Evolutionary conservation across 2,797 vertebrate species (phyloP).

Genomic region (Natrix natrix): DNA sequence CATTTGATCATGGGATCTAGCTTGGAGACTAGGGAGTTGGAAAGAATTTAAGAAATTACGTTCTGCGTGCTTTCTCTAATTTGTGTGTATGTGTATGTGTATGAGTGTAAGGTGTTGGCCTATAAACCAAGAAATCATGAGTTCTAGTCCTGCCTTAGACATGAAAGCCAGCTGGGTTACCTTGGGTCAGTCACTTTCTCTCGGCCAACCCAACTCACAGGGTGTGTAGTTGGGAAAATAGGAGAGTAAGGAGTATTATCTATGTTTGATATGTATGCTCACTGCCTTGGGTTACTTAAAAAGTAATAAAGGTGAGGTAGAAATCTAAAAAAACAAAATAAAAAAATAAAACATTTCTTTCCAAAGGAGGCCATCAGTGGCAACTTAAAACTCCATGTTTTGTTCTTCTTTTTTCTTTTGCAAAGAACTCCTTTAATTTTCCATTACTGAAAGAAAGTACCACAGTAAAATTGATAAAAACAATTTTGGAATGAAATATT

Average conservation of each 20-base stretch:
- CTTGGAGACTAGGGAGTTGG: background rate
- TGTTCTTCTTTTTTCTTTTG: background rate
- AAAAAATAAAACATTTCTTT: background rate
- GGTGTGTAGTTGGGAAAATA: background rate
- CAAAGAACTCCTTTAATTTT: background rate
- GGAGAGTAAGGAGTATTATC: background rate
- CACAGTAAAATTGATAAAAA: background rate
- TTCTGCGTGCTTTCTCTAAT: background rate
- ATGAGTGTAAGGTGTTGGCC: background rate
- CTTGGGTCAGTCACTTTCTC: background rate
- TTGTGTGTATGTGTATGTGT: background rate
- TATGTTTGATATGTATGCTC: background rate
- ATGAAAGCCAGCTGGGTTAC: background rate
- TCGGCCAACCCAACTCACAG: background rate
- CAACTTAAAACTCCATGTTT: background rate
- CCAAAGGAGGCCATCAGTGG: background rate
- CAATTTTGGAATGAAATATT: background rate
- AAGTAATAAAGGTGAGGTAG: background rate
- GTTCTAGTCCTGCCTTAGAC: background rate
- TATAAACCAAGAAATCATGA: background rate
- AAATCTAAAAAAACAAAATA: background rate
- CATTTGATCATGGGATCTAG: background rate
- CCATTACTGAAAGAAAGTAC: background rate
- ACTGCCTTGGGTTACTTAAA: background rate
- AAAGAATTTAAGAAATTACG: background rate